Base-by-base conservation (phyloP, 2,113 vertebrate genomes). In the Chlorodrepanis virens region DNA sequence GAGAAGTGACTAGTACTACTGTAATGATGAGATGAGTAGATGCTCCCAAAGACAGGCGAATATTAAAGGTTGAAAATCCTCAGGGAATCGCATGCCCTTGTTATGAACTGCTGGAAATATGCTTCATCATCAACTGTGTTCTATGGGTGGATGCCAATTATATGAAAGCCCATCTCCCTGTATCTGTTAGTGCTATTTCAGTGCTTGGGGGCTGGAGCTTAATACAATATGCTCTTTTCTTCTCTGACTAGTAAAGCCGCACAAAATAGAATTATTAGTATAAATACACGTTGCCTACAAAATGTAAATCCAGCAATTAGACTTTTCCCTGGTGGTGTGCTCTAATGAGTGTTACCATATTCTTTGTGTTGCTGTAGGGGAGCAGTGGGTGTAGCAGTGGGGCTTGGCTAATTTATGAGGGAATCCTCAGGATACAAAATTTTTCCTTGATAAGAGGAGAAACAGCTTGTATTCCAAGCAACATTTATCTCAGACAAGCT, bases 221-320 rank as follows among this genome's bases (percentile, higher is more conserved):
- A 95, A 96, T 96, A 97, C 95, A 96, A 94, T 96, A 95, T 97
- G 95, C 96, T 97, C 90, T 97, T 97, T 97, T 97, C 83, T 96
- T 91, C 69, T 96, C 96, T 93, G 70, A 69, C 90, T 96, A 37
- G 90, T 85, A 96, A 89, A 85, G 94, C 93, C 96, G 82, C 94
- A 90, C 96, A 91, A 93, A 96, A 97, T 94, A 97, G 95, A 97
- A 97, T 98, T 97, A 97, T 89, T 97, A 96, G 95, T 96, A 97
- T 96, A 95, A 95, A 91, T 91, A 94, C 93, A 96, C 83, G 94
- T 91, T 95, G 95, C 93, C 78, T 89, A 96, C 93, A 96, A 97
- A 92, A 97, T 97, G 97, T 97, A 97, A 98, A 97, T 98, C 76
- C 85, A 92, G 96, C 97, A 97, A 97, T 97, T 97, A 97, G 94